Conservation (phyloP, 2,888 invertebrate genomes). For the Suillia variegata region DNA sequence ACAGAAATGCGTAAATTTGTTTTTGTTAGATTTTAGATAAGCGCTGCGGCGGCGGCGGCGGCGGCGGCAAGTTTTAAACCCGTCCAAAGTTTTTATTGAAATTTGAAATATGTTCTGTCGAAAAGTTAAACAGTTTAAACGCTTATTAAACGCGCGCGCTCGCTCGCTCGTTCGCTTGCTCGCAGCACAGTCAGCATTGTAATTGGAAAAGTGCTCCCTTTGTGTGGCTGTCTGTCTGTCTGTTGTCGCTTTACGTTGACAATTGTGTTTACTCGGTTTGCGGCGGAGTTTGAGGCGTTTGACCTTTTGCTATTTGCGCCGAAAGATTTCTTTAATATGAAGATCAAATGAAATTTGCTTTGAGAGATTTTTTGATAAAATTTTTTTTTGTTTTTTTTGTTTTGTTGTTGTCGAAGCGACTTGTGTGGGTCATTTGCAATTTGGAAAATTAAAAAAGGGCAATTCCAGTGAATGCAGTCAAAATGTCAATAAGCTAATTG, state of each 20-base stretch:
- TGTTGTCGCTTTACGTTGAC: background rate
- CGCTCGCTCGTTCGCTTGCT: too few relatives aligned
- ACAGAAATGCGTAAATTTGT: constrained; percentile 11
- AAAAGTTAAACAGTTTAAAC: constrained; percentile 18
- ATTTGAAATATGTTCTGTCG: constrained; percentile 40
- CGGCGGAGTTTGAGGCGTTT: background rate
- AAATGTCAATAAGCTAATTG: constrained; percentile 3
- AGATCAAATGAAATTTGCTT: too few relatives aligned
- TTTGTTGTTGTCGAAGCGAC: background rate
- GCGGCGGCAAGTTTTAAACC: background rate
- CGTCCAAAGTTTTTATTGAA: constrained; percentile 30
- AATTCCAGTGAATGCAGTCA: background rate
- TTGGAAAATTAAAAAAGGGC: background rate
- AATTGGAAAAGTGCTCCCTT: constrained; percentile 3
- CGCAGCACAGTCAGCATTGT: background rate
- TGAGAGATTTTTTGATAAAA: constrained; percentile 12
- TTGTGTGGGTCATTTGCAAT: too few relatives aligned
- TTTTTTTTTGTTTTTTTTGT: background rate
- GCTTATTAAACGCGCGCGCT: too few relatives aligned
- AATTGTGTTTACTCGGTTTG: background rate
- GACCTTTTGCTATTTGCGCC: background rate
- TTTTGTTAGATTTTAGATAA: constrained; percentile 29
- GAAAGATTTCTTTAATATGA: constrained; percentile 9
- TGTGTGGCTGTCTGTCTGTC: too few relatives aligned
- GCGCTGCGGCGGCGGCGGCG: background rate